These are phyloP conservation scores for Holothuria scabra DNA, from an alignment of 53 echinoderm and acorn worm species.

Conservation along the genomic window DNA sequence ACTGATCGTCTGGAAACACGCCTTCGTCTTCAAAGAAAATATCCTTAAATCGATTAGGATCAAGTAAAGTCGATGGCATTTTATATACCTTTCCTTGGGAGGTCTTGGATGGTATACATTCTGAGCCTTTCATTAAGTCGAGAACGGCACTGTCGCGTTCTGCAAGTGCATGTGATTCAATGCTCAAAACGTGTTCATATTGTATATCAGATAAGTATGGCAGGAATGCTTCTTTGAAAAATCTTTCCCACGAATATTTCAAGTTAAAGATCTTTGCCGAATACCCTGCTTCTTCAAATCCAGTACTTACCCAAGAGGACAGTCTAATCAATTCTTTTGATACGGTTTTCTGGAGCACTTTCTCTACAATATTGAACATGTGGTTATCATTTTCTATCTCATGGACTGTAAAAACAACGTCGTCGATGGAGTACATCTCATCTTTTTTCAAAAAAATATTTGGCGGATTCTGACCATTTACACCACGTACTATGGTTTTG, in stretches of 20 bases:
- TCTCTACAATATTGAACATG: slow-evolving; percentile 1
- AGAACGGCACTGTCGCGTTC: neutral
- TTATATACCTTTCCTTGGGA: neutral
- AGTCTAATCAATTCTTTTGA: slow-evolving; percentile 18
- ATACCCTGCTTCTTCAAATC: slow-evolving; percentile 19
- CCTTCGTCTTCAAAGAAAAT: neutral
- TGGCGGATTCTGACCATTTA: neutral
- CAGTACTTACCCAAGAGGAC: slow-evolving; percentile 31
- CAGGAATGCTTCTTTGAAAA: slow-evolving; percentile 42
- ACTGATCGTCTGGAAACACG: neutral
- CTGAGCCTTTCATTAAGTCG: slow-evolving; percentile 24
- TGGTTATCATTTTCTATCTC: neutral
- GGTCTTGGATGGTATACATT: slow-evolving; percentile 42
- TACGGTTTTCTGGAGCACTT: neutral
- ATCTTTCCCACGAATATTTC: slow-evolving; percentile 38
- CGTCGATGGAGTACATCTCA: neutral
- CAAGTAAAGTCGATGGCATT: slow-evolving; percentile 40
- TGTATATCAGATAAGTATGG: slow-evolving; percentile 3
- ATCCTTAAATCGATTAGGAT: slow-evolving; percentile 11
- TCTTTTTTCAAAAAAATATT: slow-evolving; percentile 4
- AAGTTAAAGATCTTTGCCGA: neutral
- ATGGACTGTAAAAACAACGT: neutral
- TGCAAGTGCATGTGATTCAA: slow-evolving; percentile 29
- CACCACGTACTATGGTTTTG: slow-evolving; percentile 40
- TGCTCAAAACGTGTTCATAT: neutral